These are phyloP conservation scores for Germaria angustata DNA, from an alignment of 2,888 invertebrate genomes.

Conservation along the genomic window DNA sequence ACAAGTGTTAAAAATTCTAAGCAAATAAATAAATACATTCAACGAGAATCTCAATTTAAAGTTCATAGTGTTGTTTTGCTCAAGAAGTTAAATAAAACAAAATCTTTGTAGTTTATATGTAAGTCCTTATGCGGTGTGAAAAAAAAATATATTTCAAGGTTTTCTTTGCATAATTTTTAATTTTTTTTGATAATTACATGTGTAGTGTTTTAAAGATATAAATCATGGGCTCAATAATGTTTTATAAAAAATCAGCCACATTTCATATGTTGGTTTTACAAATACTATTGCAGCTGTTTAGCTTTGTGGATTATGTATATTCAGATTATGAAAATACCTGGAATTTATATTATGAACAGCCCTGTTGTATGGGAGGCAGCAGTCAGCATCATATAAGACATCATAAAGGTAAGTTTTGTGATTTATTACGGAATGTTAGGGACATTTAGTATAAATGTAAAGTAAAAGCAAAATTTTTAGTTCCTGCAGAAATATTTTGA, in stretches of 20 bases:
- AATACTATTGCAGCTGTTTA: constrained; percentile 72
- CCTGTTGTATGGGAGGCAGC: constrained; percentile 84
- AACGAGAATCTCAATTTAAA: neutral
- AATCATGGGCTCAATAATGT: constrained; percentile 63
- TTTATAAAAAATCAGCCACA: constrained; percentile 49
- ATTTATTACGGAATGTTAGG: too few relatives aligned
- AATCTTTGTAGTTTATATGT: neutral
- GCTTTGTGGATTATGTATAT: constrained; percentile 79
- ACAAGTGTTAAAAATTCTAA: neutral
- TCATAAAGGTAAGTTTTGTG: constrained; percentile 84
- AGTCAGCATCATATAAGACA: constrained; percentile 85
- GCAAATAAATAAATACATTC: neutral
- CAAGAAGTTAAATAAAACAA: neutral
- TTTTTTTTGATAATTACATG: constrained; percentile 9
- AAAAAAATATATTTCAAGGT: neutral
- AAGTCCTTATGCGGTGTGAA: neutral
- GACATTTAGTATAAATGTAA: too few relatives aligned
- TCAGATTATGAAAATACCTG: constrained; percentile 84
- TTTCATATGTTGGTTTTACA: constrained; percentile 73
- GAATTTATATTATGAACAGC: constrained; percentile 88
- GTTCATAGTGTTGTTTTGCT: neutral
- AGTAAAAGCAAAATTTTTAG: too few relatives aligned
- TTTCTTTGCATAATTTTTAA: constrained; percentile 1
- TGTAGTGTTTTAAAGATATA: neutral
- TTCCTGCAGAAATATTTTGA: too few relatives aligned